phyloP scores from a whole-genome alignment of 2,113 vertebrate species.

The Tychaedon coryphoeus region DNA sequence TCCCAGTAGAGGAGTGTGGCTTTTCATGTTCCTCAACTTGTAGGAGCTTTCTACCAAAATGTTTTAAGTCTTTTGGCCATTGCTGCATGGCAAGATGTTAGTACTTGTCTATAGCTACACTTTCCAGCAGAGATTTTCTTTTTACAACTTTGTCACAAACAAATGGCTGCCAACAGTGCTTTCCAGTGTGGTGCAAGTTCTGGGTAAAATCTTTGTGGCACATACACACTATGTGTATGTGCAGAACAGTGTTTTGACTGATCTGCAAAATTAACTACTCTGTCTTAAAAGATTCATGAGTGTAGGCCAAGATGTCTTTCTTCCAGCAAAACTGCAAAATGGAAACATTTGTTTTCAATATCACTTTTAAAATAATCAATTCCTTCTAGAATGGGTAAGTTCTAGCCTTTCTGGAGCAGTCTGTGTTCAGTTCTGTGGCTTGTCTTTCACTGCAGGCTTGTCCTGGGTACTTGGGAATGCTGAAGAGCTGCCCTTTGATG shows the following conservation, averaged over 20 bases:
- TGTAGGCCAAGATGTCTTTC: background rate
- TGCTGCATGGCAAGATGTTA: background rate
- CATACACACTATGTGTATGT: too few species aligned
- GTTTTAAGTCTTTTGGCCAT: background rate
- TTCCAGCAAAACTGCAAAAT: background rate
- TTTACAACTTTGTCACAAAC: background rate
- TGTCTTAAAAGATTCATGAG: background rate
- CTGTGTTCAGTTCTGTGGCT: background rate
- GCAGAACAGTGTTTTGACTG: background rate
- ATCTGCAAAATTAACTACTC: background rate
- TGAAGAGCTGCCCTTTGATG: constrained; percentile 92
- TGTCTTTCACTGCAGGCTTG: constrained; percentile 76
- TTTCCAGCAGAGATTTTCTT: background rate
- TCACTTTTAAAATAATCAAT: background rate
- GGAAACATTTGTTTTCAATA: background rate
- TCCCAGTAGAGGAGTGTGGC: background rate
- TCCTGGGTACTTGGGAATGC: constrained; percentile 94
- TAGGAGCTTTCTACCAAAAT: background rate
- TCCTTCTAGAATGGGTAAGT: background rate
- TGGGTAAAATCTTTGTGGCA: background rate
- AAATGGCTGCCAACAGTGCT: background rate
- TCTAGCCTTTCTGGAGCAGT: background rate
- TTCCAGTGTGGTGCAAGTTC: background rate
- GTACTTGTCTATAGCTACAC: background rate
- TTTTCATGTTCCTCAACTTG: background rate